Percentiles rank a stretch among this genome's conserved stretches.
These are phyloP conservation scores for Stegophylla sp. DNA, from an alignment of 2,888 invertebrate genomes.

Conservation along the genomic window DNA sequence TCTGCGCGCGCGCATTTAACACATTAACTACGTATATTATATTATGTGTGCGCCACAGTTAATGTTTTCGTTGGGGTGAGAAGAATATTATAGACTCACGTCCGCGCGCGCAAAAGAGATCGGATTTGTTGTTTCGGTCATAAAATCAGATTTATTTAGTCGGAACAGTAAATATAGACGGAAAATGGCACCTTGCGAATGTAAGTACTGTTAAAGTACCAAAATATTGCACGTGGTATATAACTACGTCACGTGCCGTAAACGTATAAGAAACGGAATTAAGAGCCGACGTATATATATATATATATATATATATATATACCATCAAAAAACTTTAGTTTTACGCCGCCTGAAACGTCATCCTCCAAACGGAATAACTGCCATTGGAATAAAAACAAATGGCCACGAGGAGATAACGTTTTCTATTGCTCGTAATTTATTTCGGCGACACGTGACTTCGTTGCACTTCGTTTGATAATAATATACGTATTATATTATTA, in stretches of 20 bases:
- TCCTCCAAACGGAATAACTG: not conserved
- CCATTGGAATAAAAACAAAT: not conserved
- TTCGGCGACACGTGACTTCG: not conserved
- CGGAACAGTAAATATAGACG: not conserved
- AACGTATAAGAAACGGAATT: not conserved
- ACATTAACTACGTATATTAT: too few relatives aligned
- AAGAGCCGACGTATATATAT: not conserved
- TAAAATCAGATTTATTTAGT: conserved; percentile 3
- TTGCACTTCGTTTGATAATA: not conserved
- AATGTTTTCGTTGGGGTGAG: too few relatives aligned
- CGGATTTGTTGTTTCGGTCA: not conserved
- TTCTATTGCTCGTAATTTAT: not conserved
- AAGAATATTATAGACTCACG: not conserved
- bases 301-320: too few relatives aligned
- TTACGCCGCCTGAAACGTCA: not conserved
- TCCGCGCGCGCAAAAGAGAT: not conserved
- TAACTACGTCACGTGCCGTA: not conserved
- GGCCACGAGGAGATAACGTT: conserved; percentile 4
- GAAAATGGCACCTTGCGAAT: not conserved
- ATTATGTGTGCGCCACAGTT: too few relatives aligned
- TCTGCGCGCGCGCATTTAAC: too few relatives aligned
- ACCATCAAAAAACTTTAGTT: not conserved
- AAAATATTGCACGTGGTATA: not conserved
- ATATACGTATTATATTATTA: too few relatives aligned
- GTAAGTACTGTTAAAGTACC: not conserved